phyloP scores from a whole-genome alignment of 2,888 invertebrate genomes.

The Sabatieria punctata region DNA sequence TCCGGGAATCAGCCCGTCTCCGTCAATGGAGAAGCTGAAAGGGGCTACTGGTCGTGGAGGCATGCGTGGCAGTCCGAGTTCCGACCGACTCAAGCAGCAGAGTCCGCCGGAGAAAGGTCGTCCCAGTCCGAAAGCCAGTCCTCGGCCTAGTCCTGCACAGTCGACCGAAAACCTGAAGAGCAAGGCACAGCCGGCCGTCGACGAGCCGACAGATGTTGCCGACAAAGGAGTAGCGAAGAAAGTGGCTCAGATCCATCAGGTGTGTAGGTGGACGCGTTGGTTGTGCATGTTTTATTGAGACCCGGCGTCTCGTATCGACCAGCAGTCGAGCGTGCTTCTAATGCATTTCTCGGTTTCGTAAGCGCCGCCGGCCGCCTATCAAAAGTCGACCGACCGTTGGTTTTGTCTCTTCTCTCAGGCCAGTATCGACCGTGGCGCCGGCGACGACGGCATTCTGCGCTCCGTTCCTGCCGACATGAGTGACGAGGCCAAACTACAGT shows the following conservation, averaged over 20 bases:
- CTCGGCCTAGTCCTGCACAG: neutral
- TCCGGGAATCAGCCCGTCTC: constrained; percentile 20
- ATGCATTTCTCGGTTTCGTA: no score
- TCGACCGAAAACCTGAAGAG: constrained; percentile 5
- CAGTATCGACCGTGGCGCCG: neutral
- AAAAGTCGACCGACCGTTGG: neutral
- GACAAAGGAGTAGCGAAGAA: constrained; percentile 1
- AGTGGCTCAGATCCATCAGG: constrained; percentile 9
- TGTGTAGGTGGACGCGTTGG: no score
- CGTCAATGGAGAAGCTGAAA: constrained; percentile 16
- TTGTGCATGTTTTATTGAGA: no score
- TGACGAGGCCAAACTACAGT: constrained; percentile 42
- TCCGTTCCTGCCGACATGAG: constrained; percentile 7
- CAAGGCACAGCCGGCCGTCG: neutral
- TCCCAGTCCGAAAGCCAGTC: no score
- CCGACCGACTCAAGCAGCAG: neutral
- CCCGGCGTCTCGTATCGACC: no score
- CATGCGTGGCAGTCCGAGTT: constrained; percentile 1
- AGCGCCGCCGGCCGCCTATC: neutral
- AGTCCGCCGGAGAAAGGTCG: neutral
- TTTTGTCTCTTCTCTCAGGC: constrained; percentile 1
- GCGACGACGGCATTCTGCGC: constrained; percentile 7
- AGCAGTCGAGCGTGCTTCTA: no score
- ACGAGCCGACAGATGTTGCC: neutral
- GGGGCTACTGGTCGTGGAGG: neutral